phyloP scores from a whole-genome alignment of 2,797 vertebrate species.

The Smutsia gigantea region DNA sequence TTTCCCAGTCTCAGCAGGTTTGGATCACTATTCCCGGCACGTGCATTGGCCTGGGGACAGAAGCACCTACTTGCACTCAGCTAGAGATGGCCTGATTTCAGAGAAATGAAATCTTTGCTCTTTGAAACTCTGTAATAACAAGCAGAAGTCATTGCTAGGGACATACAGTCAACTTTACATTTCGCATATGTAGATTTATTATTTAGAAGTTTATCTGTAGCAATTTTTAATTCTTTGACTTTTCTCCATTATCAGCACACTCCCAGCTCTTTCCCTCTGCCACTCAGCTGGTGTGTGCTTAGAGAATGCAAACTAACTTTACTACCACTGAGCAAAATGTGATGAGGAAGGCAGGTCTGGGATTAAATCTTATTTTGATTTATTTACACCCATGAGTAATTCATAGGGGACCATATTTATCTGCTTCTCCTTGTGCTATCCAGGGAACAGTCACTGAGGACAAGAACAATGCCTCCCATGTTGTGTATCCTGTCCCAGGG shows the following conservation, averaged over 20 bases:
- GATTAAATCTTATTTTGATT: neutral
- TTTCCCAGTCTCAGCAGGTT: neutral
- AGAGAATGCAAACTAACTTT: conserved; percentile 33
- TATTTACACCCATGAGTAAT: neutral
- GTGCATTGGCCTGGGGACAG: neutral
- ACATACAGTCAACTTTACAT: neutral
- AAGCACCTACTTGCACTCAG: neutral
- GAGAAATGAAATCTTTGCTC: conserved; percentile 9
- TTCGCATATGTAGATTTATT: neutral
- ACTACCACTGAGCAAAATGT: conserved; percentile 19
- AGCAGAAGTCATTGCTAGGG: neutral
- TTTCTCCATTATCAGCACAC: neutral
- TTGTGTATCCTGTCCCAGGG: conserved; percentile 94
- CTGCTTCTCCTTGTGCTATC: conserved; percentile 14
- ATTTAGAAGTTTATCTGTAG: neutral
- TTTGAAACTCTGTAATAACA: conserved; percentile 40
- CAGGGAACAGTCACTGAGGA: conserved; percentile 97
- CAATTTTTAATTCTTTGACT: conserved; percentile 12
- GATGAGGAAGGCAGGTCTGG: conserved; percentile 1
- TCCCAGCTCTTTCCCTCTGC: neutral
- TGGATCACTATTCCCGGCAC: neutral
- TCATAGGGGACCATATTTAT: neutral
- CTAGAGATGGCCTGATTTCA: conserved; percentile 8
- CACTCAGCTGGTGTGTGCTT: neutral
- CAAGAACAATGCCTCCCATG: conserved; percentile 93